Base-by-base conservation (phyloP, 2,888 invertebrate species). In the Tachystola acroxantha region DNA sequence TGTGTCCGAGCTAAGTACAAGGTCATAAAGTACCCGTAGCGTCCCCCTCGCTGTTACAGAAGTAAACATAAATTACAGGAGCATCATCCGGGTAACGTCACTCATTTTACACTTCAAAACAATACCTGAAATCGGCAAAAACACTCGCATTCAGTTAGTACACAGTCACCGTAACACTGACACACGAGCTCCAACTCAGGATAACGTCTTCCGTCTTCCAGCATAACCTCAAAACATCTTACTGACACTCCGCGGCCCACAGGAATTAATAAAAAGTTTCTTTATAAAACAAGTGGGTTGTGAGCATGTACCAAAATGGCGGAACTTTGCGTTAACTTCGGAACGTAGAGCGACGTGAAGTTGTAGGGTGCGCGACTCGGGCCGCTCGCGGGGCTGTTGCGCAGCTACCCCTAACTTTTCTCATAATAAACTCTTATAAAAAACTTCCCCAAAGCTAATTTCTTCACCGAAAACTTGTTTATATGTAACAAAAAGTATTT, bases 191-290 rank as follows among this genome's bases (percentile, higher is more conserved):
- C 60, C 54, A 46, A 72, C 72, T 80, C 73, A 76, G 50, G 59
- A 66, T 62, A 71, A 64, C 69, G 73, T 79, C 71, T 76, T 70
- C 75, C 73, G 72, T 65, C 73, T 76, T 62, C 60, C 59, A 74
- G 64, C 61, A 82, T 87, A 85, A 87, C 87, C 87, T 86, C 81
- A 84, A 86, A 87, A 80, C 85, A 84, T 86, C 82, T 84, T 80
- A 81, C 85, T 82, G 85, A 82, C 81, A 81, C 86, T 84, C 84
- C 84, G 82, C 82, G 85, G 81, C 80, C 85, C 81, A 85, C 84
- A 85, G 82, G 87, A 87, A 87, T 88, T 88, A 87, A 87, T 87
- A 88, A 88, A 88, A 88, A 88, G 87, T 88, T 88, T 88, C 88
- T 88, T 88, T 87, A 85, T 82, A 86, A 88, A 88, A 88, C 88